Conservation (phyloP, 2,797 vertebrate genomes). For the Perdix hodgsoniae region DNA sequence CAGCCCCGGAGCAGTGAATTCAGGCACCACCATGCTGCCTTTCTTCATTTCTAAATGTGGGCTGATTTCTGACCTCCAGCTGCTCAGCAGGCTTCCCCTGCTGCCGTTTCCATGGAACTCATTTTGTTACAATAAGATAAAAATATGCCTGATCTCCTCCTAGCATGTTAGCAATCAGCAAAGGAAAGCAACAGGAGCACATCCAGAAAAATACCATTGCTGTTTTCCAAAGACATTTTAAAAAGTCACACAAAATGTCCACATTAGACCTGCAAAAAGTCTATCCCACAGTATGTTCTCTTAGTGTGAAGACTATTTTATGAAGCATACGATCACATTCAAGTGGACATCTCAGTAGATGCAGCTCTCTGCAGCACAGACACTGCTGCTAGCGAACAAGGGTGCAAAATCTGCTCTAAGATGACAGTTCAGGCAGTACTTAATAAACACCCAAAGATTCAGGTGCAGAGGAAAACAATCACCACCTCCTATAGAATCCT, state of each 20-base stretch:
- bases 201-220: background rate
- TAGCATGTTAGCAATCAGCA: background rate
- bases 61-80: slow-evolving; percentile 16
- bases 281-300: accelerated
- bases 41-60: background rate
- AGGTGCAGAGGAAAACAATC: background rate
- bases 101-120: background rate
- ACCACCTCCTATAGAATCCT: background rate
- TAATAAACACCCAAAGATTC: background rate
- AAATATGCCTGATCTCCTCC: background rate
- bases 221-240: background rate
- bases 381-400: background rate
- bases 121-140: background rate
- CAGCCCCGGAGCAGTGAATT: background rate
- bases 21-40: background rate
- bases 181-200: background rate
- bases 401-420: background rate
- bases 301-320: background rate
- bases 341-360: background rate
- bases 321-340: background rate
- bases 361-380: background rate
- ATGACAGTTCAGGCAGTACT: background rate
- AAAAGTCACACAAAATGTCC: background rate
- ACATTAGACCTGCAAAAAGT: background rate
- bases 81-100: background rate